Evolutionary conservation across 1,140 invertebrate genomes (phyloP).

Genomic region (Tetramorium parvispinum): DNA sequence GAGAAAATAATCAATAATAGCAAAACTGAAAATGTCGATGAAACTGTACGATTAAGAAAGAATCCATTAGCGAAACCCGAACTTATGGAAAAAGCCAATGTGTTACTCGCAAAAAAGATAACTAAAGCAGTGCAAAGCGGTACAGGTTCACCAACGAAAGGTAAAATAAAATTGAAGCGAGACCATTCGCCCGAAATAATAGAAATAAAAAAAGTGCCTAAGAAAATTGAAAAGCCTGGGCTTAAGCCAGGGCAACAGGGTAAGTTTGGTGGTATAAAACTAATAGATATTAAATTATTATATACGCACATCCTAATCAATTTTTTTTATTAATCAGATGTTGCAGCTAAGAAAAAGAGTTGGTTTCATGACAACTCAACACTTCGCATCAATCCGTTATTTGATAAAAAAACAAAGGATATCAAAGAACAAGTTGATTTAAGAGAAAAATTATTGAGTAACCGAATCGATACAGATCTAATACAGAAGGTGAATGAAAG

Average conservation of each 20-base stretch:
- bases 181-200: conserved; percentile 69
- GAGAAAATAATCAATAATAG: conserved; percentile 43
- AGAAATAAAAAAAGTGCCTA: conserved; percentile 65
- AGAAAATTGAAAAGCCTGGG: conserved; percentile 68
- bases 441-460: conserved; percentile 77
- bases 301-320: conserved; percentile 2
- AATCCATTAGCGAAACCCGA: conserved; percentile 26
- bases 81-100: conserved; percentile 36
- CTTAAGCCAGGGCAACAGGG: conserved; percentile 67
- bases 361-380: conserved; percentile 69
- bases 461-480: conserved; percentile 74
- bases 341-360: conserved; percentile 64
- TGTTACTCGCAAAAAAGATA: conserved; percentile 42
- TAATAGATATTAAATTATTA: background rate
- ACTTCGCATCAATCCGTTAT: conserved; percentile 69
- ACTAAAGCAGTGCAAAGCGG: conserved; percentile 34
- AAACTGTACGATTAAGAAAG: conserved; percentile 15
- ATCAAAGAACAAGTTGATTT: conserved; percentile 76
- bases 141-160: conserved; percentile 45
- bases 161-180: conserved; percentile 68
- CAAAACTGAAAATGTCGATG: background rate
- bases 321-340: conserved; percentile 50
- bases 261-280: conserved; percentile 51
- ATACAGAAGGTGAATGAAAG: conserved; percentile 81
- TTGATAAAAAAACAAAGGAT: conserved; percentile 78